Evolutionary conservation across 1,140 invertebrate genomes (phyloP).

Genomic region (Plectus sambesii): DNA sequence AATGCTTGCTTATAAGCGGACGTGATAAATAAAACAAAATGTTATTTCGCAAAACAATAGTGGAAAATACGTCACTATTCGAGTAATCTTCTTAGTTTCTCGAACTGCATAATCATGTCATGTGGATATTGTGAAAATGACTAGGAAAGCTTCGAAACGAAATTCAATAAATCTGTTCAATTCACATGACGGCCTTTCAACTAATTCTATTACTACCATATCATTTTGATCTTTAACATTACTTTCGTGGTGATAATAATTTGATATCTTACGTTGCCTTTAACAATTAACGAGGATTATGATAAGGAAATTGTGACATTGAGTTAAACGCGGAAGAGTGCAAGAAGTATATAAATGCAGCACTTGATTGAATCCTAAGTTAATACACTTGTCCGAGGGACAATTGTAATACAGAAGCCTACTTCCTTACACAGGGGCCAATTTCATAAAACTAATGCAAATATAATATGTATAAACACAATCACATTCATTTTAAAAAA

Average conservation of each 20-base stretch:
- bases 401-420: not conserved
- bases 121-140: conserved; percentile 26
- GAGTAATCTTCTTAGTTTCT: not conserved
- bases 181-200: not conserved
- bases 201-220: no score
- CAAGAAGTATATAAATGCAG: conserved; percentile 16
- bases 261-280: no score
- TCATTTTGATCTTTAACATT: no score
- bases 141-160: conserved; percentile 6
- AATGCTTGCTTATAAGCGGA: no score
- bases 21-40: not conserved
- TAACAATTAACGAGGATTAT: no score
- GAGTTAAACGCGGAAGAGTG: no score
- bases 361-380: conserved; percentile 11
- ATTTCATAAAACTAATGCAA: not conserved
- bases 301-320: no score
- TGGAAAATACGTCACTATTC: not conserved
- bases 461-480: conserved; percentile 13
- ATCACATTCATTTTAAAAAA: not conserved
- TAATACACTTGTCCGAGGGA: conserved; percentile 2
- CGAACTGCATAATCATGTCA: conserved; percentile 1
- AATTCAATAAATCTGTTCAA: conserved; percentile 1
- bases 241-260: no score
- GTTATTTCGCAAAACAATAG: not conserved
- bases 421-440: not conserved